Conservation (phyloP, 2,888 invertebrate species). For the Latrodectus hesperus region DNA sequence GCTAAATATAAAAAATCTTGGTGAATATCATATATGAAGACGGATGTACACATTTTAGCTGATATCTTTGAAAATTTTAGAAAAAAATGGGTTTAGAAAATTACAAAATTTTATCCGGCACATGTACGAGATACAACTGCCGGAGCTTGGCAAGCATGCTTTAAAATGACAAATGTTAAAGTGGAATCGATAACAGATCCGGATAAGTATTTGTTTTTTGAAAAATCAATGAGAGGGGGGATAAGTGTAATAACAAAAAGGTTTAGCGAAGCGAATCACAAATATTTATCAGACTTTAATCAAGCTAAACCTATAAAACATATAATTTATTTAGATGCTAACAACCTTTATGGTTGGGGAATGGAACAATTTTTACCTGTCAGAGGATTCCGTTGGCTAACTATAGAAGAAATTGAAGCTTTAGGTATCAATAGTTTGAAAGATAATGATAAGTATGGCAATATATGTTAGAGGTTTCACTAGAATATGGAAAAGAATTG, state of each 20-base stretch:
- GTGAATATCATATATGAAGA: too few relatives aligned
- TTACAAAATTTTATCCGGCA: not conserved
- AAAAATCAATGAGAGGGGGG: not conserved
- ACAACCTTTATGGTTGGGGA: too few relatives aligned
- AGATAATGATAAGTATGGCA: conserved; percentile 47
- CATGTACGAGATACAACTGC: not conserved
- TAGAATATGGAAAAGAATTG: conserved; percentile 16
- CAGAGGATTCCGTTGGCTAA: too few relatives aligned
- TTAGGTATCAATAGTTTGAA: conserved; percentile 21
- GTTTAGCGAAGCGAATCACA: too few relatives aligned
- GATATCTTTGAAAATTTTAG: not conserved
- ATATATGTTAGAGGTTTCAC: conserved; percentile 25
- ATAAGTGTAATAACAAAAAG: too few relatives aligned
- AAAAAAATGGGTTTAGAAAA: not conserved
- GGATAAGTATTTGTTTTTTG: not conserved
- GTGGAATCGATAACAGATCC: not conserved
- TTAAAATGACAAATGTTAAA: not conserved
- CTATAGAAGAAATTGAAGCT: too few relatives aligned
- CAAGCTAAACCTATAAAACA: not conserved
- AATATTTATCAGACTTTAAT: too few relatives aligned
- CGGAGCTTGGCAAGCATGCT: not conserved
- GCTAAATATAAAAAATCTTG: too few relatives aligned
- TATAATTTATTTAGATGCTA: conserved; percentile 27
- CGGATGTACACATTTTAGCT: too few relatives aligned
- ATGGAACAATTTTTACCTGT: too few relatives aligned